A percentile compares a stretch with the other conserved stretches of the same genome.
phyloP scores from a whole-genome alignment of 2,797 vertebrate genomes.

The Rachycentron canadum region DNA sequence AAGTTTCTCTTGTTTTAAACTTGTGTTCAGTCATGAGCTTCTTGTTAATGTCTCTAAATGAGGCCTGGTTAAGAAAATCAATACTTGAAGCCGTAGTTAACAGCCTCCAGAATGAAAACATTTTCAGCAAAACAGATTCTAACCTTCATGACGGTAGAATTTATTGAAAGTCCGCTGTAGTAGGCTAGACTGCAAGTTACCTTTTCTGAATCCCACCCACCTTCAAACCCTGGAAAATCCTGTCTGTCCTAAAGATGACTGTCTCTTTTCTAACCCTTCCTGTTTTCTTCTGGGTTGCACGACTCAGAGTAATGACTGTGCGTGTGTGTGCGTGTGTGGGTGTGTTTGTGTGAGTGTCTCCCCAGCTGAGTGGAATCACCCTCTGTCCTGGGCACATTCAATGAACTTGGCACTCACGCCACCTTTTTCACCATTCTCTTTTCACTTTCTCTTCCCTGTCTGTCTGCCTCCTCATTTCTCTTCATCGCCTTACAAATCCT shows the following conservation, averaged over 20 bases:
- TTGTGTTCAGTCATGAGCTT: background rate
- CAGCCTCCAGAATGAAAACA: background rate
- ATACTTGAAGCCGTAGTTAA: background rate
- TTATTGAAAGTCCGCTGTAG: background rate
- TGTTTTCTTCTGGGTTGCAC: constrained; percentile 28
- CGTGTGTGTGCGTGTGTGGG: constrained; percentile 12
- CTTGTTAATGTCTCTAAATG: too few relatives aligned
- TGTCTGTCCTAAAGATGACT: constrained; percentile 27
- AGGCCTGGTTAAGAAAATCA: background rate
- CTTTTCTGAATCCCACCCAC: constrained; percentile 4
- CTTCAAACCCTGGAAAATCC: constrained; percentile 15
- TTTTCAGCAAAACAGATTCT: background rate
- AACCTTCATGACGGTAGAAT: background rate
- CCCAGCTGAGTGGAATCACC: constrained; percentile 61
- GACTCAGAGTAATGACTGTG: constrained; percentile 41
- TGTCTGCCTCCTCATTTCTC: constrained; percentile 49
- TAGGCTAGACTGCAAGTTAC: background rate
- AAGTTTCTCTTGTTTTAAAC: background rate
- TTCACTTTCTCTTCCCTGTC: constrained; percentile 57
- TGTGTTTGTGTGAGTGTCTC: constrained; percentile 34
- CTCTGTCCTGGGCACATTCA: constrained; percentile 69
- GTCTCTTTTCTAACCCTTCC: constrained; percentile 37
- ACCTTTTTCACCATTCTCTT: constrained; percentile 58
- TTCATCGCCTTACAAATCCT: constrained; percentile 54
- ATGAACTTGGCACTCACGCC: constrained; percentile 76